A percentile compares a stretch with the other conserved stretches of the same genome.
These are phyloP conservation scores for Harpalus rufipes DNA, from an alignment of 2,888 invertebrate species.

Conservation along the genomic window DNA sequence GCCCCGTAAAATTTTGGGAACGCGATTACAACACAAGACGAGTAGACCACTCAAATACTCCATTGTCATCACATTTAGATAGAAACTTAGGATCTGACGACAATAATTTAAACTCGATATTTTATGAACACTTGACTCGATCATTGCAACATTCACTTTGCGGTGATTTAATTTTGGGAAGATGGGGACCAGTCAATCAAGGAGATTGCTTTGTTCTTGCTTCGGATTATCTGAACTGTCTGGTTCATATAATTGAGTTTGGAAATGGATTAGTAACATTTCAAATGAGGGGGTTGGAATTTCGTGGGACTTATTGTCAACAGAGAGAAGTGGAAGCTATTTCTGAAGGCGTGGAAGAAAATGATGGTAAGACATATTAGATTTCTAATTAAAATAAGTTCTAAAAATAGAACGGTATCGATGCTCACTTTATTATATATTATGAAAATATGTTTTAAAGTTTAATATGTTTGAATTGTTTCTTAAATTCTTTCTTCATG, in stretches of 20 bases:
- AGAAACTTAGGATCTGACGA: conserved; percentile 96
- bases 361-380: conserved; percentile 83
- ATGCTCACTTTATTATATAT: too few species aligned
- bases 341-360: conserved; percentile 97
- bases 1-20: conserved; percentile 99
- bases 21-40: conserved; percentile 98
- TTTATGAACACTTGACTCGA: conserved; percentile 98
- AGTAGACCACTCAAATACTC: conserved; percentile 98
- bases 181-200: conserved; percentile 97
- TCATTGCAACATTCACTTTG: conserved; percentile 97
- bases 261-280: conserved; percentile 99
- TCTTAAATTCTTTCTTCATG: too few species aligned
- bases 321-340: conserved; percentile 99
- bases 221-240: conserved; percentile 98
- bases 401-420: neutral
- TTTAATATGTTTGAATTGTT: too few species aligned
- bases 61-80: conserved; percentile 96
- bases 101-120: conserved; percentile 98
- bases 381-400: neutral
- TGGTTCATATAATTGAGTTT: conserved; percentile 98
- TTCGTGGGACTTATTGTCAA: conserved; percentile 99
- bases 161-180: conserved; percentile 93
- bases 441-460: too few species aligned
- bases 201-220: conserved; percentile 99
- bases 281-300: conserved; percentile 98